These are phyloP conservation scores for Melanotaenia nigrans DNA, from an alignment of 2,797 vertebrate genomes.

Conservation along the genomic window DNA sequence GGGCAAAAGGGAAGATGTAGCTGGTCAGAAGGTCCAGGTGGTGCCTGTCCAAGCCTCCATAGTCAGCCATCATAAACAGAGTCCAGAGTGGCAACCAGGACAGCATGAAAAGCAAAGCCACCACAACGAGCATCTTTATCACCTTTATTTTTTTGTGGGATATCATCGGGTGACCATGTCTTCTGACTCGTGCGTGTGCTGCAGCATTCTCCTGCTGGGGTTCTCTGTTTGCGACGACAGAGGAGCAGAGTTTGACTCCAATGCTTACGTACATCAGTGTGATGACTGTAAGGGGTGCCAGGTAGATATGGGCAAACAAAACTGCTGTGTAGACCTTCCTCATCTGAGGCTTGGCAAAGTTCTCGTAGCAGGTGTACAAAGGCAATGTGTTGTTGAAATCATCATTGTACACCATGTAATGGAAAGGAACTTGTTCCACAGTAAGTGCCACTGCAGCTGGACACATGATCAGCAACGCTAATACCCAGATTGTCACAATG, in stretches of 20 bases:
- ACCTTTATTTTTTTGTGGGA: slow-evolving; percentile 83
- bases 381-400: slow-evolving; percentile 78
- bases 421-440: slow-evolving; percentile 75
- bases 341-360: slow-evolving; percentile 83
- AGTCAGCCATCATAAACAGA: slow-evolving; percentile 85
- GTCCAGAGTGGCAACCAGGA: slow-evolving; percentile 89
- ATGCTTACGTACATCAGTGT: slow-evolving; percentile 83
- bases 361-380: slow-evolving; percentile 83
- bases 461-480: slow-evolving; percentile 82
- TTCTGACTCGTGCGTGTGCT: slow-evolving; percentile 29
- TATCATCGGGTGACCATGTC: slow-evolving; percentile 62
- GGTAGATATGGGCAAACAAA: slow-evolving; percentile 84
- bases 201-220: slow-evolving; percentile 41
- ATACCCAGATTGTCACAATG: slow-evolving; percentile 82
- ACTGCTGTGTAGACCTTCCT: slow-evolving; percentile 85
- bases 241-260: slow-evolving; percentile 80
- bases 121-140: slow-evolving; percentile 87
- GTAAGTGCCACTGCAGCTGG: slow-evolving; percentile 82
- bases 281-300: slow-evolving; percentile 82
- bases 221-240: slow-evolving; percentile 70
- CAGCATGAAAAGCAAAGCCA: slow-evolving; percentile 84
- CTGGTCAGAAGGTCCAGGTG: slow-evolving; percentile 80
- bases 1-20: slow-evolving; percentile 85
- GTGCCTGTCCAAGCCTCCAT: slow-evolving; percentile 73
- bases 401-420: slow-evolving; percentile 78